phyloP scores from a whole-genome alignment of 1,140 invertebrate species.

The Oreohelix idahoensis region DNA sequence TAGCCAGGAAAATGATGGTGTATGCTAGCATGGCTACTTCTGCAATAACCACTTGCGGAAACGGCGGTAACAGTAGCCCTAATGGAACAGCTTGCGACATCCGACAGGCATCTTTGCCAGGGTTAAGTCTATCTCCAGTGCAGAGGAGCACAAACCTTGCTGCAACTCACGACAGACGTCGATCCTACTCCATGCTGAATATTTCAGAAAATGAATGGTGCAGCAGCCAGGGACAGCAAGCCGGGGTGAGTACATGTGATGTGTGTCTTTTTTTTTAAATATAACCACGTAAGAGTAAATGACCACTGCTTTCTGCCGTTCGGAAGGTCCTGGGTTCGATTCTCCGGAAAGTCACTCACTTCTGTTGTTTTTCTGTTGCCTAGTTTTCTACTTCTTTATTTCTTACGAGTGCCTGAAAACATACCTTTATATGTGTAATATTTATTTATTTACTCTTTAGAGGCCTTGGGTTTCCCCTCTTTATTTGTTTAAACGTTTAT shows the following conservation, averaged over 20 bases:
- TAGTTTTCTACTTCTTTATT: too few species aligned
- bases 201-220: neutral
- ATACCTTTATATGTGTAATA: too few species aligned
- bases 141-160: neutral
- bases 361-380: too few species aligned
- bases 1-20: neutral
- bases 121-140: neutral
- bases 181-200: neutral
- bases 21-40: neutral
- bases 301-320: too few species aligned
- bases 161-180: neutral
- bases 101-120: neutral
- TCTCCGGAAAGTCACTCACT: too few species aligned
- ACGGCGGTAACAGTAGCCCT: neutral
- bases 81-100: neutral
- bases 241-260: neutral
- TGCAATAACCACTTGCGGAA: neutral
- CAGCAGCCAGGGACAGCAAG: neutral
- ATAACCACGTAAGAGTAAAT: too few species aligned
- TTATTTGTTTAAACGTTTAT: too few species aligned
- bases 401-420: too few species aligned
- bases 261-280: too few species aligned
- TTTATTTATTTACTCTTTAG: too few species aligned
- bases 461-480: too few species aligned
- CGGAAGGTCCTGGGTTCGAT: too few species aligned